Percentiles rank a stretch among this genome's conserved stretches.
Evolutionary conservation across 2,113 vertebrate species (phyloP).

Genomic region (Sander lucioperca): DNA sequence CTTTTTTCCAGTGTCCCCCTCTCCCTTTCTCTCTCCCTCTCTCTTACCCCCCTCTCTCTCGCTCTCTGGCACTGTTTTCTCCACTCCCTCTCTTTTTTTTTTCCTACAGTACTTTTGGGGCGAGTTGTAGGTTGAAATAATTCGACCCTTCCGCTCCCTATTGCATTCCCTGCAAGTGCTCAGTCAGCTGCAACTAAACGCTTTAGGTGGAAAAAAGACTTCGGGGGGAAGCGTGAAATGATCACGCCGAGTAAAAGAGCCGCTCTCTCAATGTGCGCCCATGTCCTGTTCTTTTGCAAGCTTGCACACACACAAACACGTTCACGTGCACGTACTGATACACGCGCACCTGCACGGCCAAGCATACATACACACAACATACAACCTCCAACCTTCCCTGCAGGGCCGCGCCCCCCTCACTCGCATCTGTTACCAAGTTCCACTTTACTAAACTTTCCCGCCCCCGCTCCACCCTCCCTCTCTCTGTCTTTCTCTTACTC

Average conservation of each 20-base stretch:
- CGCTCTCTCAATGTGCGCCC: constrained; percentile 94
- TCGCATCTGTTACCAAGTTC: constrained; percentile 85
- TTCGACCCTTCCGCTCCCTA: constrained; percentile 98
- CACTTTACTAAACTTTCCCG: constrained; percentile 82
- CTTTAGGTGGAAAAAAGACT: constrained; percentile 99
- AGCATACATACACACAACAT: constrained; percentile 34
- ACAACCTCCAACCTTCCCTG: constrained; percentile 77
- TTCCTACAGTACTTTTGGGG: constrained; percentile 82
- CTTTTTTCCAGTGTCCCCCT: constrained; percentile 63
- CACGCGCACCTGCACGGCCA: not conserved
- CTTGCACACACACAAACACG: constrained; percentile 63
- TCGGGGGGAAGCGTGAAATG: constrained; percentile 98
- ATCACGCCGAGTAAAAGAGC: constrained; percentile 96
- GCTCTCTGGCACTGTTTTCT: constrained; percentile 46
- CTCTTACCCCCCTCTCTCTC: constrained; percentile 35
- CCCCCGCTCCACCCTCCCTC: constrained; percentile 43
- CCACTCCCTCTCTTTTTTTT: constrained; percentile 24
- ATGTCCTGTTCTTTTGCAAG: constrained; percentile 86
- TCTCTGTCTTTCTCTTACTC: not conserved
- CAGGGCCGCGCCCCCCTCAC: constrained; percentile 85
- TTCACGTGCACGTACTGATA: constrained; percentile 4
- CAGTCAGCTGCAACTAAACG: constrained; percentile 99
- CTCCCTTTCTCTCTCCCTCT: constrained; percentile 14
- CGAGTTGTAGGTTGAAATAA: constrained; percentile 94
- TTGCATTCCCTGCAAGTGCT: constrained; percentile 95